Conservation (phyloP, 2,888 invertebrate species). For the Salticus scenicus region DNA sequence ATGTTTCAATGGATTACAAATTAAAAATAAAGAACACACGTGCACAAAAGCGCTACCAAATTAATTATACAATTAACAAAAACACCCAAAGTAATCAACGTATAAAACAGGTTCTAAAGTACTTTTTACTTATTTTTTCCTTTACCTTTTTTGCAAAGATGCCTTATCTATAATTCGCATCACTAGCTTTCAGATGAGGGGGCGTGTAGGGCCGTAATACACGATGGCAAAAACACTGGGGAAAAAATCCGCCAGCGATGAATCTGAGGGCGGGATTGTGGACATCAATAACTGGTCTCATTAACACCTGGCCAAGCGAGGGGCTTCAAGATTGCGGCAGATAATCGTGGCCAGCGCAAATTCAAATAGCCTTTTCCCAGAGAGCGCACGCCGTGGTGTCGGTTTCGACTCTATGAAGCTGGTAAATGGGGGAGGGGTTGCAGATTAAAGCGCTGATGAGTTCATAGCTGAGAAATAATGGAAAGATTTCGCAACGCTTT, state of each 20-base stretch:
- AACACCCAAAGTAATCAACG: slow-evolving; percentile 50
- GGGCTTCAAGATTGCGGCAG: background rate
- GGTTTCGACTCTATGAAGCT: slow-evolving; percentile 51
- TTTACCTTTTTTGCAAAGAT: slow-evolving; percentile 6
- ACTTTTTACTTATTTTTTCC: background rate
- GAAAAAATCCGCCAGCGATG: slow-evolving; percentile 43
- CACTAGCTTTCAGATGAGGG: slow-evolving; percentile 63
- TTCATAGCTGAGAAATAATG: slow-evolving; percentile 34
- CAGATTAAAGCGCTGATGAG: slow-evolving; percentile 57
- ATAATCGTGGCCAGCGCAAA: background rate
- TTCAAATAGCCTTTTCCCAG: slow-evolving; percentile 4
- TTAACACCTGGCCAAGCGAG: slow-evolving; percentile 58
- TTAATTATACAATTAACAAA: slow-evolving; percentile 65
- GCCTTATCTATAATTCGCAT: slow-evolving; percentile 66
- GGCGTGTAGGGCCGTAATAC: slow-evolving; percentile 39
- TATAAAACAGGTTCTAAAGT: slow-evolving; percentile 10
- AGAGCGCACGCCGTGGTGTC: slow-evolving; percentile 33
- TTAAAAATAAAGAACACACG: slow-evolving; percentile 9
- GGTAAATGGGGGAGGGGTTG: slow-evolving; percentile 57
- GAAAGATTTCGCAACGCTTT: background rate
- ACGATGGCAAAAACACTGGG: slow-evolving; percentile 10
- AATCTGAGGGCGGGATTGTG: slow-evolving; percentile 58
- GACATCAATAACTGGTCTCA: slow-evolving; percentile 67
- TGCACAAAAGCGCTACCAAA: slow-evolving; percentile 21
- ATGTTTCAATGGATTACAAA: background rate